phyloP scores from a whole-genome alignment of 2,797 vertebrate species.

The Xiphorhynchus erythropygius region DNA sequence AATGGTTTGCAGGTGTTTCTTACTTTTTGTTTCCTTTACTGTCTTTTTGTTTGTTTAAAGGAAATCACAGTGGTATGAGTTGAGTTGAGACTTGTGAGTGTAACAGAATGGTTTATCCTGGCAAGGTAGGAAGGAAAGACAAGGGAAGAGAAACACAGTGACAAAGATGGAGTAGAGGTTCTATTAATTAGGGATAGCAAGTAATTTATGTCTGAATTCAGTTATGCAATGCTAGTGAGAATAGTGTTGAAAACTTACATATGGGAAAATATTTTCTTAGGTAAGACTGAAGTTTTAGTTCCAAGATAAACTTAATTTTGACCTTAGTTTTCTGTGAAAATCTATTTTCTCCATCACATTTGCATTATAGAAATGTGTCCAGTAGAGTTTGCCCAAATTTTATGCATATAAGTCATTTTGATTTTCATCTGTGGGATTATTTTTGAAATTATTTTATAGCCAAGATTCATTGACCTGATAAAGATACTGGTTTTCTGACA shows the following conservation, averaged over 20 bases:
- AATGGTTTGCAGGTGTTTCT: constrained; percentile 72
- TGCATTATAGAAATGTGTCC: background rate
- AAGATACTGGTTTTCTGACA: background rate
- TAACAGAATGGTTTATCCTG: constrained; percentile 64
- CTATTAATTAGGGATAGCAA: constrained; percentile 56
- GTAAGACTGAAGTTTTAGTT: constrained; percentile 25
- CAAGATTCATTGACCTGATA: background rate
- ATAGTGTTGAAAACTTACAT: constrained; percentile 13
- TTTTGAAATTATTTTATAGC: background rate
- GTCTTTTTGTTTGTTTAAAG: constrained; percentile 71
- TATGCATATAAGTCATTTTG: background rate
- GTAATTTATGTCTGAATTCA: constrained; percentile 43
- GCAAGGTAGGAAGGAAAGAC: constrained; percentile 51
- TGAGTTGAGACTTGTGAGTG: background rate
- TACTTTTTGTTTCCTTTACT: constrained; percentile 59
- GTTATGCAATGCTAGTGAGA: background rate
- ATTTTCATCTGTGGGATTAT: background rate
- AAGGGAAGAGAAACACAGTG: constrained; percentile 40
- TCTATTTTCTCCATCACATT: background rate
- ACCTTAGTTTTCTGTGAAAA: constrained; percentile 29
- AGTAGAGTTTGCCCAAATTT: background rate
- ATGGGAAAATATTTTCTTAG: constrained; percentile 56
- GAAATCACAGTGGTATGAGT: constrained; percentile 69
- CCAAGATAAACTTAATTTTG: constrained; percentile 35
- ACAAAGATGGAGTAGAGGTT: constrained; percentile 5